Evolutionary conservation across 2,888 invertebrate species (phyloP), one percentile per base, ranked within the genome.

Genomic region (Drosophila colorata): DNA sequence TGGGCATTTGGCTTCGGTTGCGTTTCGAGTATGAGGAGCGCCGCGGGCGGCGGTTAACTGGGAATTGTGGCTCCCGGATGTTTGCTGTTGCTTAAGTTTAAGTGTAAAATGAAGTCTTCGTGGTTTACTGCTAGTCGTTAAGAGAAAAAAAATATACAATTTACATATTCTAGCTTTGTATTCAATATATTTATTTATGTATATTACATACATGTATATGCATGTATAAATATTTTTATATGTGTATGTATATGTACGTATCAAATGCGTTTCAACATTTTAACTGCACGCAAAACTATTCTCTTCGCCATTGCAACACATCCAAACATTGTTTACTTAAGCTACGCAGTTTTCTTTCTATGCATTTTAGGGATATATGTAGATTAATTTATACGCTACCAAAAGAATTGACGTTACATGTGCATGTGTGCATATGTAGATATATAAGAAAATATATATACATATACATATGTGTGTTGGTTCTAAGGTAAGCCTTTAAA

Each of bases 1-100:
- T 94, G 72, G 98, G 98, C 41, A 95, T 98, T 63, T 97, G 97
- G 97, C 94, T 95, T 0, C 97, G 97, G 87, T 92, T 97, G 31
- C 95, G 94, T 79, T 92, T 91, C 20, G 91, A 91, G 80, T 91
- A 91, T 52, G 65, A 72, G 1, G 66, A 86, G 41, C 80, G 81
- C 2, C 51, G 46, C 1, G 13, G 20, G 3, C 69, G 66, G 7
- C 64, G 55, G 8, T 7, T 49, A 23, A 4, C 41, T 8, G 14
- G 1, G 9, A 37, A n/a, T 28, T 16, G 4, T 2, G 16, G 31
- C 7, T 16, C 4, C 18, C 35, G 20, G 35, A 20, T 20, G 23
- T 18, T 5, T 48, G 38, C 28, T 20, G 8, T 63, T 28, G 40
- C 18, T 44, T 18, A 59, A 35, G 28, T 11, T 37, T 61, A 51